Conservation (phyloP, 2,888 invertebrate species). For the Augochlorella aurata region DNA sequence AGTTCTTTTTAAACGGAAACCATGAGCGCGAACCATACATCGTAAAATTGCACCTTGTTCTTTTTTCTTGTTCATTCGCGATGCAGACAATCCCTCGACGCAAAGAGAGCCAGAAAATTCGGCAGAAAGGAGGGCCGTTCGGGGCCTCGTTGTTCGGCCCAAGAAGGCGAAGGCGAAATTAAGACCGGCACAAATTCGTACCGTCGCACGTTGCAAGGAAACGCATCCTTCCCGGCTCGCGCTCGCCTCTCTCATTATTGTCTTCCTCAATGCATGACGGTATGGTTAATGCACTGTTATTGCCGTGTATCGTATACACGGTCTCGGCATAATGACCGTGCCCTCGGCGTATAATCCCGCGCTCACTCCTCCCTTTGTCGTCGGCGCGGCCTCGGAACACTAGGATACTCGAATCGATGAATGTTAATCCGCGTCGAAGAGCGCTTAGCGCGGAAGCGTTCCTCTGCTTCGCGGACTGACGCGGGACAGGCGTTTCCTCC, state of each 20-base stretch:
- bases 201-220: conserved; percentile 30
- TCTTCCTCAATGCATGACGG: conserved; percentile 65
- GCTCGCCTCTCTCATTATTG: conserved; percentile 63
- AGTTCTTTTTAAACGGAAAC: not conserved
- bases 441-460: conserved; percentile 37
- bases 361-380: conserved; percentile 62
- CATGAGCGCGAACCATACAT: not conserved
- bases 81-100: not conserved
- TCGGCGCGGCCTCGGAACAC: conserved; percentile 42
- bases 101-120: not conserved
- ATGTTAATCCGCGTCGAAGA: conserved; percentile 60
- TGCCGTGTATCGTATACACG: conserved; percentile 65
- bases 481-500: conserved; percentile 23
- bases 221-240: conserved; percentile 2
- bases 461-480: conserved; percentile 18
- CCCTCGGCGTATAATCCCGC: conserved; percentile 60
- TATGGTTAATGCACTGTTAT: conserved; percentile 69
- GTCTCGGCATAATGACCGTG: conserved; percentile 55
- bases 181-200: conserved; percentile 26
- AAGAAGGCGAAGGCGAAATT: conserved; percentile 14
- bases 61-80: not conserved
- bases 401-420: conserved; percentile 62
- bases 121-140: conserved; percentile 23
- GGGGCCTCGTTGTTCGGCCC: not conserved
- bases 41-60: not conserved